A percentile compares a stretch with the other conserved stretches of the same genome.
Conservation (phyloP, 2,113 vertebrate genomes). For the Gopherus flavomarginatus region DNA sequence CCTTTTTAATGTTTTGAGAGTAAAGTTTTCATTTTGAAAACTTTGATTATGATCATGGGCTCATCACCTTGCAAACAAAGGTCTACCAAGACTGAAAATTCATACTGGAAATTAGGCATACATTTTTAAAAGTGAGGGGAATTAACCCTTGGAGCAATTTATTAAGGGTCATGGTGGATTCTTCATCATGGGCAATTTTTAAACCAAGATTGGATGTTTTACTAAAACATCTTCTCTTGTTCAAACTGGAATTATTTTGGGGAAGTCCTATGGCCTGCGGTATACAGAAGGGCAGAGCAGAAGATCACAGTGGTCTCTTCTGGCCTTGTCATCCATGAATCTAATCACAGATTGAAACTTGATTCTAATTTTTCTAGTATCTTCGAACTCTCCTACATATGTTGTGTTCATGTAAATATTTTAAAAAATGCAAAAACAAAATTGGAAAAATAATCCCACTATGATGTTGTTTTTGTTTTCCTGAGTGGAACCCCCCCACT, state of each 20-base stretch:
- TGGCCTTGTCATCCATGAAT: not conserved
- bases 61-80: not conserved
- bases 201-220: not conserved
- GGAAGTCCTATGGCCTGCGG: not conserved
- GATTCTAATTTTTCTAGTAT: not conserved
- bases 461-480: not conserved
- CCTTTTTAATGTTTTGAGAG: not conserved
- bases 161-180: not conserved
- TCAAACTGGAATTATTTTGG: not conserved
- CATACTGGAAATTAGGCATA: not conserved
- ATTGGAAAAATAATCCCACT: fast-evolving
- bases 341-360: not conserved
- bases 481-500: not conserved
- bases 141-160: not conserved
- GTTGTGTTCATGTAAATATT: not conserved
- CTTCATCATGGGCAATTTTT: not conserved
- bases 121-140: not conserved
- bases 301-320: not conserved
- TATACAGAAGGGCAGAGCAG: not conserved
- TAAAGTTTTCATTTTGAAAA: not conserved
- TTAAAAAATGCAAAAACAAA: not conserved
- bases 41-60: not conserved
- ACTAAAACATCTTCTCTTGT: not conserved
- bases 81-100: not conserved
- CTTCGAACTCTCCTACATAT: fast-evolving